Percentiles rank a stretch among this genome's conserved stretches.
These are phyloP conservation scores for Phrixothrix hirtus DNA, from an alignment of 2,888 invertebrate genomes.

Conservation along the genomic window DNA sequence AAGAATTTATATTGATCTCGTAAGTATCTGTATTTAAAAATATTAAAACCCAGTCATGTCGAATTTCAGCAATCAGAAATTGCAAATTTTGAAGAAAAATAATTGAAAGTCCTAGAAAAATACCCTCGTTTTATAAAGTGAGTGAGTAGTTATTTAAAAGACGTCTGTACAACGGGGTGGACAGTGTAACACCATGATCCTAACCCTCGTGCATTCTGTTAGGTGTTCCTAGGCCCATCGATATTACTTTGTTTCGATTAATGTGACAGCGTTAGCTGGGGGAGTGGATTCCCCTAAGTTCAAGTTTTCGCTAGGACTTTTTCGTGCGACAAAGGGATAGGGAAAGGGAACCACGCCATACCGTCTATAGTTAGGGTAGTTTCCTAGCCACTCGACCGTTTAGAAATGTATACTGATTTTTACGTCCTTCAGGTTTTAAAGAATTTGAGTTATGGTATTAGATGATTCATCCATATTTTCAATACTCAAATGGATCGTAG, in stretches of 20 bases:
- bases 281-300: constrained; percentile 38
- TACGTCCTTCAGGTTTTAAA: constrained; percentile 2
- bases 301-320: constrained; percentile 40
- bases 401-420: constrained; percentile 24
- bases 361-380: constrained; percentile 30
- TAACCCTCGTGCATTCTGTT: constrained; percentile 39
- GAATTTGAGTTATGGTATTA: constrained; percentile 10
- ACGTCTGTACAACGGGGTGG: constrained; percentile 18
- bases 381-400: constrained; percentile 36
- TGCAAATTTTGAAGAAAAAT: constrained; percentile 10
- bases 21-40: too few species aligned
- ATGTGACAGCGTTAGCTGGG: constrained; percentile 47
- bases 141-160: constrained; percentile 31
- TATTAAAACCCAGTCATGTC: too few species aligned
- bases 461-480: too few species aligned
- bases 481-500: background rate
- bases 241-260: constrained; percentile 51
- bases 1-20: too few species aligned
- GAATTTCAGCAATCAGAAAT: too few species aligned
- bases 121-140: constrained; percentile 8
- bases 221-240: constrained; percentile 45
- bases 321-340: constrained; percentile 30
- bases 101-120: constrained; percentile 9
- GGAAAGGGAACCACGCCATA: constrained; percentile 36
- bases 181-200: constrained; percentile 31